A percentile compares a stretch with the other conserved stretches of the same genome.
Evolutionary conservation across 2,113 vertebrate genomes (phyloP).

Genomic region (Archocentrus centrarchus): DNA sequence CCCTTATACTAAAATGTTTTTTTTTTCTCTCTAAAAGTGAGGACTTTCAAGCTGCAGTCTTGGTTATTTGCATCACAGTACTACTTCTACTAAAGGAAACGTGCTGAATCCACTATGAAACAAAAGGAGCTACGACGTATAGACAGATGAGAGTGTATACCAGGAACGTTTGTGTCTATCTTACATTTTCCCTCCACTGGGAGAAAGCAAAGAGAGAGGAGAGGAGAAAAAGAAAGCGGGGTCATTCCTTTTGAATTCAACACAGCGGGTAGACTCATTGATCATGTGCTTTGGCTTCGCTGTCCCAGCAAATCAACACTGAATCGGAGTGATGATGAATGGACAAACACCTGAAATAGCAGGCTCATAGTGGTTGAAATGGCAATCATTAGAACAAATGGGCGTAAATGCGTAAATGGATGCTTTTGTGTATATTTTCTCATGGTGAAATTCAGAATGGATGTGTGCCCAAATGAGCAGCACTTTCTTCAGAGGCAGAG

Average conservation of each 20-base stretch:
- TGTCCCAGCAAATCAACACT: slow-evolving; percentile 66
- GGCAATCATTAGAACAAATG: slow-evolving; percentile 67
- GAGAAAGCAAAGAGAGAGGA: slow-evolving; percentile 78
- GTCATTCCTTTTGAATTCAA: slow-evolving; percentile 79
- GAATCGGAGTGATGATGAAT: slow-evolving; percentile 68
- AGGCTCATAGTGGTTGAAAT: slow-evolving; percentile 68
- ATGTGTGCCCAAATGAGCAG: slow-evolving; percentile 47
- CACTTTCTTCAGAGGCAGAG: slow-evolving; percentile 31
- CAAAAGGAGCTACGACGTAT: slow-evolving; percentile 68
- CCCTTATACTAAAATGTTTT: slow-evolving; percentile 63
- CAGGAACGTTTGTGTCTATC: slow-evolving; percentile 77
- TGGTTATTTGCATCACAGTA: slow-evolving; percentile 75
- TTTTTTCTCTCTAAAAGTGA: slow-evolving; percentile 64
- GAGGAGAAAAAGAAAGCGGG: slow-evolving; percentile 73
- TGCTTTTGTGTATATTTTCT: slow-evolving; percentile 30
- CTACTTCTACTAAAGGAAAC: slow-evolving; percentile 71
- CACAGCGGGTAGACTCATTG: slow-evolving; percentile 73
- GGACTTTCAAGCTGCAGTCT: slow-evolving; percentile 71
- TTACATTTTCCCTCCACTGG: slow-evolving; percentile 83
- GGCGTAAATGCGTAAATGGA: slow-evolving; percentile 53
- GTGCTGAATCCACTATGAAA: slow-evolving; percentile 76
- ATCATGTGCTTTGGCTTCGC: slow-evolving; percentile 69
- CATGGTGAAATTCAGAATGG: slow-evolving; percentile 42
- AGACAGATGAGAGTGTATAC: slow-evolving; percentile 77
- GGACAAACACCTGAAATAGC: slow-evolving; percentile 75